phyloP scores from a whole-genome alignment of 2,113 vertebrate genomes.

The Panthera leo region DNA sequence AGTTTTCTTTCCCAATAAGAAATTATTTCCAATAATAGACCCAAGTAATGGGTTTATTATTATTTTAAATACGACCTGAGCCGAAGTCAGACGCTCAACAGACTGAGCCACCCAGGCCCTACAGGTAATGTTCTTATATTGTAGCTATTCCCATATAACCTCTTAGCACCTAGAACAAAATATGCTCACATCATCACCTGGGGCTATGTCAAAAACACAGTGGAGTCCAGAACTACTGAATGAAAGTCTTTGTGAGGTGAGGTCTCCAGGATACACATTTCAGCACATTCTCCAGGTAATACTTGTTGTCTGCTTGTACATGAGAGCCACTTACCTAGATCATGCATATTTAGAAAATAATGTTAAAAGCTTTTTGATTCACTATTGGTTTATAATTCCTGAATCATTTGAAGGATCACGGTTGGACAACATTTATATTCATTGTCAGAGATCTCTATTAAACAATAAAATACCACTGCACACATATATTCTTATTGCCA shows the following conservation, averaged over 20 bases:
- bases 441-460: background rate
- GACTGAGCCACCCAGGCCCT: background rate
- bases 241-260: background rate
- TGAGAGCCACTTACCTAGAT: background rate
- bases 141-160: background rate
- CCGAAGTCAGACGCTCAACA: background rate
- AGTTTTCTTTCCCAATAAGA: background rate
- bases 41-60: background rate
- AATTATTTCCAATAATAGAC: background rate
- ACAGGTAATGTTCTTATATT: background rate
- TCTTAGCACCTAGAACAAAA: background rate
- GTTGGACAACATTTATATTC: background rate
- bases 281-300: background rate
- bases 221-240: background rate
- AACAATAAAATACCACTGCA: background rate
- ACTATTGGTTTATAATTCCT: background rate
- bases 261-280: background rate
- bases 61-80: background rate
- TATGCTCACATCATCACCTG: background rate
- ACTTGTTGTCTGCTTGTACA: background rate
- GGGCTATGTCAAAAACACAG: background rate
- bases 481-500: background rate
- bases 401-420: background rate
- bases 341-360: constrained; percentile 4
- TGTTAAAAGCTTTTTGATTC: background rate